Evolutionary conservation across 1,140 invertebrate species (phyloP).

Genomic region (Cherax destructor): DNA sequence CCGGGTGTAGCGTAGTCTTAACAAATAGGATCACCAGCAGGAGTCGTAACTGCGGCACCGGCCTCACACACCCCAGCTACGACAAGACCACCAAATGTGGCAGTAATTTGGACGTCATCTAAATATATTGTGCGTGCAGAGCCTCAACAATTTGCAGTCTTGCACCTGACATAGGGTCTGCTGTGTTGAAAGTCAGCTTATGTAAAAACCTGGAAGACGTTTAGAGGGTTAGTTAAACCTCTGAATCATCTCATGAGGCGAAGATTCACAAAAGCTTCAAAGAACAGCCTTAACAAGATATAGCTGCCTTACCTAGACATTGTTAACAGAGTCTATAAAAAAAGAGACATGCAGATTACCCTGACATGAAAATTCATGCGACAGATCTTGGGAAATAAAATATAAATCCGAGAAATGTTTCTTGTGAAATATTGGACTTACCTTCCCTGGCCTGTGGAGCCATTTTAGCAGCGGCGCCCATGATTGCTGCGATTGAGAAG

Average conservation of each 20-base stretch:
- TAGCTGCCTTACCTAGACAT: too few species aligned
- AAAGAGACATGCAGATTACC: too few species aligned
- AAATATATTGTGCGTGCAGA: not conserved
- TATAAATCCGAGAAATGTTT: too few species aligned
- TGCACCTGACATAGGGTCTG: not conserved
- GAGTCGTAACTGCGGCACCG: not conserved
- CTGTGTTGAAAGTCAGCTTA: not conserved
- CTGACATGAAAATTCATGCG: too few species aligned
- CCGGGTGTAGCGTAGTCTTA: not conserved
- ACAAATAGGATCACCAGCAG: not conserved
- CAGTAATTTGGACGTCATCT: not conserved
- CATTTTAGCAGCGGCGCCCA: slow-evolving; percentile 79
- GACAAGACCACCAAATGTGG: not conserved
- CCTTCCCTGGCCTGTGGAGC: slow-evolving; percentile 52
- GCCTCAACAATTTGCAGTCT: not conserved
- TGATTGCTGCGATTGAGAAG: slow-evolving; percentile 95
- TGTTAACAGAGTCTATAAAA: too few species aligned
- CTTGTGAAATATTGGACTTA: not conserved
- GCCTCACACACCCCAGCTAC: too few species aligned
- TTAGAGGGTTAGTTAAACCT: too few species aligned
- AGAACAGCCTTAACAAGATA: too few species aligned
- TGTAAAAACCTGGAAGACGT: too few species aligned
- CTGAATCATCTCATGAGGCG: too few species aligned
- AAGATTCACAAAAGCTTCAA: too few species aligned
- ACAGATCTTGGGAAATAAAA: too few species aligned